Base-by-base conservation (phyloP, 2,888 invertebrate genomes). In the Apamea anceps region DNA sequence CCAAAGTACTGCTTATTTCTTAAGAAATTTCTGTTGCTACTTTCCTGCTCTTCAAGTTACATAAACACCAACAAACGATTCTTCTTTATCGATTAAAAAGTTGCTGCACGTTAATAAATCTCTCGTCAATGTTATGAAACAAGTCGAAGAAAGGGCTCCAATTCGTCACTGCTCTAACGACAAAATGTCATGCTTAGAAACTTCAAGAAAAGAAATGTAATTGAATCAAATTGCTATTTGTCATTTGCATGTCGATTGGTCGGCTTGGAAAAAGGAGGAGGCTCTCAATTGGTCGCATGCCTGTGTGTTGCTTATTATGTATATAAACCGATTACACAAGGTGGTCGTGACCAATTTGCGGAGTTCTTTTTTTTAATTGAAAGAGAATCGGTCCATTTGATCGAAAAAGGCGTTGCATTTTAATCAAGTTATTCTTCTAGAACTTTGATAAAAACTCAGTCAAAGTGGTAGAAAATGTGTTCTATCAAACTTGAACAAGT, bases 181-280 rank as follows among this genome's bases (percentile, higher is more conserved):
- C 73, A 37, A 77, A 85, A 85, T 75, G 86, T 82, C 86, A 77
- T n/a, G 63, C 82, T 80, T 83, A 86, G 85, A 85, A 86, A 85
- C 70, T 83, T 63, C 28, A 63, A 57, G 32, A 86, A 77, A 67
- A 67, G 73, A 83, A 85, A 83, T 73, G 51, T 73, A 82, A 85
- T 85, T 79, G 76, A 76, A 82, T 81, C 68, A 75, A 85, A 85
- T 82, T 85, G 72, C 82, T 37, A 72, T 77, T 85, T 82, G 75
- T 82, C 83, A 82, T 85, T 80, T 85, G 75, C 80, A 85, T 85
- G 73, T 28, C 57, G 73, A 83, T 74, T 76, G 77, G 45, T 85
- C 12, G 73, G 62, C 10, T 76, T 75, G 13, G 45, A 75, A 54
- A 75, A 83, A 75, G n/a, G 66, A 68, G 63, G 45, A 25, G 70